These are phyloP conservation scores for Crypturellus tataupa DNA, from an alignment of 2,797 vertebrate species.

Conservation along the genomic window DNA sequence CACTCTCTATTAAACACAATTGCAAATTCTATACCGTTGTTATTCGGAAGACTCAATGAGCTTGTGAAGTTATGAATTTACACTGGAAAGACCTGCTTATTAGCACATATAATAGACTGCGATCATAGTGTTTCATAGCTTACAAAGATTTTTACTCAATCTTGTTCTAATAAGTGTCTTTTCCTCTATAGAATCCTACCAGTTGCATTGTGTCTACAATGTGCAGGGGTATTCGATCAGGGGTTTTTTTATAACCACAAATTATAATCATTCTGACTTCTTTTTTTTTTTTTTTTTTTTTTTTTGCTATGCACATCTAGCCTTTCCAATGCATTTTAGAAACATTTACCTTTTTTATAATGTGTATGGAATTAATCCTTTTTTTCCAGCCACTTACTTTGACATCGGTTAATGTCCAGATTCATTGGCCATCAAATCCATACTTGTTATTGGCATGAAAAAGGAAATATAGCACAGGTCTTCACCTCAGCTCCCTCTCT, in stretches of 20 bases:
- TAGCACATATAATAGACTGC: not conserved
- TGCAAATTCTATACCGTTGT: not conserved
- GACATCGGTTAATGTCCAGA: not conserved
- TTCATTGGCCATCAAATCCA: rapidly evolving
- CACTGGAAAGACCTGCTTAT: not conserved
- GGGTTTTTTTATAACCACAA: not conserved
- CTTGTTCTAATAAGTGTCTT: not conserved
- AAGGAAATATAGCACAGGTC: not conserved
- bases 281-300: not conserved
- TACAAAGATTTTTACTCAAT: not conserved
- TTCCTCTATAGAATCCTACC: not conserved
- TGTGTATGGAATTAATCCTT: not conserved
- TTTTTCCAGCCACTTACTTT: not conserved
- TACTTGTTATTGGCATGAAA: not conserved
- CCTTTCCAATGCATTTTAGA: not conserved
- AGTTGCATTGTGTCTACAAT: not conserved
- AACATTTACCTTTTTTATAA: too few species aligned
- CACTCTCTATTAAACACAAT: not conserved
- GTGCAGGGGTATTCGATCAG: not conserved
- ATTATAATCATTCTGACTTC: not conserved
- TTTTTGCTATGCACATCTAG: not conserved
- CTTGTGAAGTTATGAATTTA: not conserved
- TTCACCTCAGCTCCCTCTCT: not conserved
- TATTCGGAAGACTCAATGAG: not conserved
- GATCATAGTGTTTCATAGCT: not conserved